Evolutionary conservation across 2,113 vertebrate species (phyloP).

Genomic region (Daboia siamensis): DNA sequence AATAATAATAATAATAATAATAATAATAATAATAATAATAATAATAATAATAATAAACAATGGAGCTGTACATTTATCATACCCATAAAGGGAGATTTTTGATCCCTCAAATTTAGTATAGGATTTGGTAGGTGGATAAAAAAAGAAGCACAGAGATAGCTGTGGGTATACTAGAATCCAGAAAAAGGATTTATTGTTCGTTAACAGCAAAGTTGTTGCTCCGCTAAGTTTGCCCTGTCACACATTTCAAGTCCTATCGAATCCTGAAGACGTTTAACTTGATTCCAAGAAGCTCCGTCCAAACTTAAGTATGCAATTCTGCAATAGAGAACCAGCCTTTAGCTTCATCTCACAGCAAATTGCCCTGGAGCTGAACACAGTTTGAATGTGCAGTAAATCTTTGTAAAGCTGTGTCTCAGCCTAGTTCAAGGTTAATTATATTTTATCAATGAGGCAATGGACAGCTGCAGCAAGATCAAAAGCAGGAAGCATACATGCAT

Average conservation of each 20-base stretch:
- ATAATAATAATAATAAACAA: no score
- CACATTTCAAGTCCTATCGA: neutral
- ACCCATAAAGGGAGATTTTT: neutral
- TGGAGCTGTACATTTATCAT: neutral
- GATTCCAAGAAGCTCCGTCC: neutral
- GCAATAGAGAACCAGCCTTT: slow-evolving; percentile 16
- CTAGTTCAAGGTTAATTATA: slow-evolving; percentile 47
- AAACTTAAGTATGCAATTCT: slow-evolving; percentile 20
- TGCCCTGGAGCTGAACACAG: slow-evolving; percentile 24
- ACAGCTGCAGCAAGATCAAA: slow-evolving; percentile 14
- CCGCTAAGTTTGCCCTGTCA: neutral
- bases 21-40: no score
- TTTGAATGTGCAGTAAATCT: slow-evolving; percentile 23
- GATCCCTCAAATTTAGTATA: neutral
- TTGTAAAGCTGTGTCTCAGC: slow-evolving; percentile 30
- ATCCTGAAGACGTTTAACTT: neutral
- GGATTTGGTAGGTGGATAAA: neutral
- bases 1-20: no score
- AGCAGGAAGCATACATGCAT: neutral
- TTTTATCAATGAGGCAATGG: slow-evolving; percentile 33
- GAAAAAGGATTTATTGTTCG: neutral
- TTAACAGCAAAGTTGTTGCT: neutral
- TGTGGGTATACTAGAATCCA: neutral
- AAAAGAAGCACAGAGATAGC: neutral
- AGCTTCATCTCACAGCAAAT: slow-evolving; percentile 5